These are phyloP conservation scores for Augiades crinisus DNA, from an alignment of 2,888 invertebrate species.

Conservation along the genomic window DNA sequence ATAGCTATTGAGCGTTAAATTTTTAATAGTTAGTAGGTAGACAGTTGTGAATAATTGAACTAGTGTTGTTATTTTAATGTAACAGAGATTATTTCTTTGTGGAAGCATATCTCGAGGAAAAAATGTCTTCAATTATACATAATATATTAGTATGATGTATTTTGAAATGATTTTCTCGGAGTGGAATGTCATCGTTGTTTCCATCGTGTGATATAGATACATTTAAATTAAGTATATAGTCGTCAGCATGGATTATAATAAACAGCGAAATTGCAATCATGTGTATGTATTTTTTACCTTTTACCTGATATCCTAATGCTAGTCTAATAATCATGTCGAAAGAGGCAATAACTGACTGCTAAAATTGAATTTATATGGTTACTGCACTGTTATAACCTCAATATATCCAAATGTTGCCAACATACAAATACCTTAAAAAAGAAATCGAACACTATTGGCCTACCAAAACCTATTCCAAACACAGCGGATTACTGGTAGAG, in stretches of 20 bases:
- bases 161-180: slow-evolving; percentile 27
- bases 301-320: too few relatives aligned
- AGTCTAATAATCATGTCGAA: too few relatives aligned
- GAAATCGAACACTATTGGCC: too few relatives aligned
- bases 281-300: slow-evolving; percentile 34
- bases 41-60: slow-evolving; percentile 71
- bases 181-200: slow-evolving; percentile 47
- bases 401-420: too few relatives aligned
- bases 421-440: too few relatives aligned
- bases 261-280: slow-evolving; percentile 55
- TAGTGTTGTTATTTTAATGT: slow-evolving; percentile 72
- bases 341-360: too few relatives aligned
- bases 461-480: too few relatives aligned
- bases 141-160: slow-evolving; percentile 11
- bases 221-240: slow-evolving; percentile 75
- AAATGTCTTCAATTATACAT: slow-evolving; percentile 35
- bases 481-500: too few relatives aligned
- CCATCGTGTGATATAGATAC: slow-evolving; percentile 78
- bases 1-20: slow-evolving; percentile 79
- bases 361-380: too few relatives aligned
- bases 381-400: too few relatives aligned
- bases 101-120: slow-evolving; percentile 42
- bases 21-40: slow-evolving; percentile 77
- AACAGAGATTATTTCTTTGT: slow-evolving; percentile 62
- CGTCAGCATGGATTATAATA: slow-evolving; percentile 76